Percentiles rank a stretch among this genome's conserved stretches.
Evolutionary conservation across 2,113 vertebrate species (phyloP).

Genomic region (Tylochromis polylepis): DNA sequence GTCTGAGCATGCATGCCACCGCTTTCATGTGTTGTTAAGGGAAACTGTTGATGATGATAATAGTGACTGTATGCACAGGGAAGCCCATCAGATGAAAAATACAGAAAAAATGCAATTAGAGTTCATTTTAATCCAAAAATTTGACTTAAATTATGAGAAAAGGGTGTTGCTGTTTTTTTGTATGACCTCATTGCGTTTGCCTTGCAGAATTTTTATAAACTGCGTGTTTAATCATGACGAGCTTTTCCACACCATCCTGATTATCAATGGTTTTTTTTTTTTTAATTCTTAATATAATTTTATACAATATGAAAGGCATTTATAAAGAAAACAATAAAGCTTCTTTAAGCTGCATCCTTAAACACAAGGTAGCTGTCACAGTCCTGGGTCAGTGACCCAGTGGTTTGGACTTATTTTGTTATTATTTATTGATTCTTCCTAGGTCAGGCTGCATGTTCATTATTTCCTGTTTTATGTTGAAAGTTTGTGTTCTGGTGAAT

Average conservation of each 20-base stretch:
- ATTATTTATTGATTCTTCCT: no score
- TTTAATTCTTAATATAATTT: not conserved
- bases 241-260: no score
- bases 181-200: not conserved
- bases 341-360: not conserved
- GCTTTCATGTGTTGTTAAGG: not conserved
- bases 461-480: no score
- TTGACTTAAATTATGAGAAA: not conserved
- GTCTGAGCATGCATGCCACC: not conserved
- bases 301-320: not conserved
- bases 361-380: no score
- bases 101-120: not conserved
- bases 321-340: not conserved
- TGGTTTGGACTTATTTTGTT: no score
- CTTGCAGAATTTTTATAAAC: not conserved
- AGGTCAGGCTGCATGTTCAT: no score
- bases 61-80: not conserved
- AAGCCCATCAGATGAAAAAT: not conserved
- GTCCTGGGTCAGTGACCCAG: no score
- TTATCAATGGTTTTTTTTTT: no score
- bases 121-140: not conserved
- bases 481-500: no score
- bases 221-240: no score
- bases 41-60: not conserved
- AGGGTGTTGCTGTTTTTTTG: not conserved